Base-by-base conservation (phyloP, 1,140 invertebrate species). In the Drosophila auraria region DNA sequence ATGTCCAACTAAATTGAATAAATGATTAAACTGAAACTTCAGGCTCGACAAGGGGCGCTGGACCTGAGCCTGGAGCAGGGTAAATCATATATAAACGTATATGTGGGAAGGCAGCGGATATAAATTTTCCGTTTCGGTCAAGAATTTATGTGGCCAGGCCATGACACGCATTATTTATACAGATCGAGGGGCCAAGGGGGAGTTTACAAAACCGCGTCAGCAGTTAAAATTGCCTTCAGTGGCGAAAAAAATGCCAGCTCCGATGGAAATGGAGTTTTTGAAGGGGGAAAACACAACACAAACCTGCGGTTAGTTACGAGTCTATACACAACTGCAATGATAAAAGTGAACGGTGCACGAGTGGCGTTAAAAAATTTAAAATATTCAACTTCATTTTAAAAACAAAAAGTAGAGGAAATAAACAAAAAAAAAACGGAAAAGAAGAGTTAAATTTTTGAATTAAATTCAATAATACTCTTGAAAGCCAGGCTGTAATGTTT, bases 1-100 rank as follows among this genome's bases (percentile, higher is more conserved):
- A 89, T 89, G 84, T 89, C 82, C 83, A 89, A 89, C 84, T 82
- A 89, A 90, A 89, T 89, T 89, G 86, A 89, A 89, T 89, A 89
- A 89, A 87, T 89, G 84, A 89, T 87, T 83, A 83, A 87, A 89
- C 84, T 80, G 80, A 80, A 78, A 78, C 80, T 80, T 66, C 75
- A 51, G 56, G 62, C 53, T 27, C 36, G 66, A 33, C 45, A 50
- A 44, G 66, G 50, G 54, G 70, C 59, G 64, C 47, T 51, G 42
- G 27, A 58, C 47, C 53, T n/a, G 42, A 25, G 40, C 23, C 54
- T 61, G 54, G 40, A 50, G 11, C 65, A 44, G 49, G 44, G 53
- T 66, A 77, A 64, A 59, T 61, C 77, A 66, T 69, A 74, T 47
- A 47, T 47, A 59, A 54, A 36, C 57, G 51, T 66, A 63, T 61